Evolutionary conservation across 2,888 invertebrate species (phyloP), one percentile per base, ranked within the genome.

Genomic region (Machimus atricapillus): DNA sequence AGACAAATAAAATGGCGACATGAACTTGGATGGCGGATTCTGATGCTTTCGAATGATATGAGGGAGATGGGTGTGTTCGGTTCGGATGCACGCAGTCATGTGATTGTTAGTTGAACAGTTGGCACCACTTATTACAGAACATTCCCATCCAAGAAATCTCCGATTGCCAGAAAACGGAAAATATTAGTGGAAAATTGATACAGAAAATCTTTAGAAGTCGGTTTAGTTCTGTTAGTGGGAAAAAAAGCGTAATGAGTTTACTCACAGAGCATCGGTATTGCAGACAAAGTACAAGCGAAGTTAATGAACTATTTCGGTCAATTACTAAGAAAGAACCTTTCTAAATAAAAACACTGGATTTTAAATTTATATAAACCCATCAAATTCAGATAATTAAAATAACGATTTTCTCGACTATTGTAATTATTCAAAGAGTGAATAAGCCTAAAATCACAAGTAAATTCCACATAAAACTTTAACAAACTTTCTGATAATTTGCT

Each of bases 1-100:
- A 89, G 88, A 88, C 89, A 89, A 89, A 88, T 89, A 90, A 90
- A 89, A 90, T 90, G 89, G 89, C 89, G 89, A 89, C 88, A 89
- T 86, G 88, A 77, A 88, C 88, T 88, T 27, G 86, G 77, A 77
- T 76, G 52, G 77, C 16, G 43, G 76, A 56, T 77, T 77, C 76
- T 86, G 52, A 56, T 76, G 56, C 46, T 37, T 2, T 86, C 52
- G 23, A 52, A 27, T 66, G 56, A 79, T 66, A 37, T 19, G 58
- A 58, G 46, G 40, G 46, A 76, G 66, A 66, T 85, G 58, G 52
- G 58, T 86, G 77, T 78, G 58, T 86, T 86, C 86, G 40, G 58
- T 86, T 86, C 86, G 40, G 34, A 74, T 85, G 74, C 31, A 14
- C 27, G 27, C 3, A 46, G 58, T 85, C 85, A 85, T 74, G 85